Percentiles rank a stretch among this genome's conserved stretches.
Evolutionary conservation across 2,888 invertebrate species (phyloP).

Genomic region (Rhogogaster chlorosoma): DNA sequence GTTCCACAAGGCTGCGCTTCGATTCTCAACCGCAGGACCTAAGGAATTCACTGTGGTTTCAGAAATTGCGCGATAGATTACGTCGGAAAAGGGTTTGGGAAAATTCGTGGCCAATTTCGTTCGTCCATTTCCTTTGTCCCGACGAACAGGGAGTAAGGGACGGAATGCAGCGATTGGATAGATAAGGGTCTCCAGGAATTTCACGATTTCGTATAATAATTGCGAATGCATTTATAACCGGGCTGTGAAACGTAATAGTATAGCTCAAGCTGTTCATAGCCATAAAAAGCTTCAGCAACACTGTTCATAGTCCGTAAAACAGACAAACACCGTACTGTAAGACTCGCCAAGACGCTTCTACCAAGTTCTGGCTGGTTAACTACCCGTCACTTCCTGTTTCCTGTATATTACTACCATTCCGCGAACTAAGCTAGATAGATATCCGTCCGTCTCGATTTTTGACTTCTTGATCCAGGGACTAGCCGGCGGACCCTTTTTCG

Average conservation of each 20-base stretch:
- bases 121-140: background rate
- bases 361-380: slow-evolving; percentile 35
- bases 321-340: slow-evolving; percentile 26
- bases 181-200: background rate
- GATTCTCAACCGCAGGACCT: background rate
- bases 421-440: background rate
- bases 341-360: background rate
- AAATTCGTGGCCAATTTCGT: background rate
- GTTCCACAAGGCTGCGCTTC: background rate
- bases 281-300: background rate
- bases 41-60: background rate
- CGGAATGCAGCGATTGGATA: background rate
- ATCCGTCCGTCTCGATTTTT: background rate
- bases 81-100: background rate
- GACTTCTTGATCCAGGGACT: background rate
- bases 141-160: background rate
- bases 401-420: slow-evolving; percentile 1
- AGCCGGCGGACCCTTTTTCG: background rate
- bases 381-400: slow-evolving; percentile 46
- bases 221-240: background rate
- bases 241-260: background rate
- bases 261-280: background rate
- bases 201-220: background rate
- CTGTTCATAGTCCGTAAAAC: background rate
- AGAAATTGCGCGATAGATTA: background rate